These are phyloP conservation scores for Euleptes europaea DNA, from an alignment of 2,113 vertebrate genomes.

Conservation along the genomic window DNA sequence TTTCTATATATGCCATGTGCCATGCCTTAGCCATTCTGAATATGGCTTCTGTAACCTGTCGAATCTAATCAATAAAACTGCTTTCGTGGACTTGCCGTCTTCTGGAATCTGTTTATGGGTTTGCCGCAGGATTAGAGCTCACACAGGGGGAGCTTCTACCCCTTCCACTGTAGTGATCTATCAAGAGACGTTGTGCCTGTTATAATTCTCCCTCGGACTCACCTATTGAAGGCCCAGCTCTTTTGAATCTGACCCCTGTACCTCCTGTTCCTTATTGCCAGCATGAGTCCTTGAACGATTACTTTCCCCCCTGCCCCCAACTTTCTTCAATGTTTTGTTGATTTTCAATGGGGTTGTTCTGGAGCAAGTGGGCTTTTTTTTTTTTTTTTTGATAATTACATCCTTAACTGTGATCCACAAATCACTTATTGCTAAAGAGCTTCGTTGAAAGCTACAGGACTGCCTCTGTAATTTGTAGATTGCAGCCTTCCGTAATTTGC, in stretches of 20 bases:
- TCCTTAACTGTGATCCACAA: slow-evolving; percentile 29
- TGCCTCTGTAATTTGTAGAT: slow-evolving; percentile 37
- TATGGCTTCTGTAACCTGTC: no score
- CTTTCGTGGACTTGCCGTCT: no score
- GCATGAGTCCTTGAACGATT: not conserved
- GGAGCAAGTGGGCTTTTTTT: not conserved
- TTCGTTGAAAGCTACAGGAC: slow-evolving; percentile 30
- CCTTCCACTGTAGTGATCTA: not conserved
- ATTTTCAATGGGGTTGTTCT: not conserved
- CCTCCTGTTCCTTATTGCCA: not conserved
- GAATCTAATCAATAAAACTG: no score
- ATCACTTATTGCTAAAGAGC: slow-evolving; percentile 35
- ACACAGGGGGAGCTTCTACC: not conserved
- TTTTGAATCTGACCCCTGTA: not conserved
- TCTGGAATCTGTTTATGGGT: no score
- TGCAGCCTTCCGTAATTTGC: slow-evolving; percentile 34
- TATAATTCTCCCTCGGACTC: not conserved
- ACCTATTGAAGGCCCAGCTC: not conserved
- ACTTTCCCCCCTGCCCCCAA: no score
- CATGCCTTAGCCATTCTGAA: no score
- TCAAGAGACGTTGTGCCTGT: not conserved
- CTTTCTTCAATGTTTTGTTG: slow-evolving; percentile 2
- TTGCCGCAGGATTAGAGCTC: no score
- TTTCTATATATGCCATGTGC: no score
- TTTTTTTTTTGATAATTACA: slow-evolving; percentile 9